Evolutionary conservation across 2,113 vertebrate genomes (phyloP).

Genomic region (Chlorodrepanis virens): DNA sequence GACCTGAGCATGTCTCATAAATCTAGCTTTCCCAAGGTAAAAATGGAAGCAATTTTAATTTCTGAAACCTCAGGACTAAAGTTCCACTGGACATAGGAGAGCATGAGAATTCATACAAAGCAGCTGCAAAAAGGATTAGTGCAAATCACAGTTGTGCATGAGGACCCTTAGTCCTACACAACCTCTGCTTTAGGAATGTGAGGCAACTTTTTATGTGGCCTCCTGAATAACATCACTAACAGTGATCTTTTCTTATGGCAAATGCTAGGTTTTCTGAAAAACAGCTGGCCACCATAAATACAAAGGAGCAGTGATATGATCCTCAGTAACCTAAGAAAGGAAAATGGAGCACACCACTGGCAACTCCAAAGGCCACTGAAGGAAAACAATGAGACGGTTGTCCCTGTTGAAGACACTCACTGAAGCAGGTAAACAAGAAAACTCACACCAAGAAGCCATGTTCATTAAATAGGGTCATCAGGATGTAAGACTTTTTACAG

Average conservation of each 20-base stretch:
- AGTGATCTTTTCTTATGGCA: not conserved
- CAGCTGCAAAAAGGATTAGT: not conserved
- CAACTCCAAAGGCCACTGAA: not conserved
- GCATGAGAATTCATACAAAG: not conserved
- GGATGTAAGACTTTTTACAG: accelerated
- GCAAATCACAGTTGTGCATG: not conserved
- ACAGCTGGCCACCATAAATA: not conserved
- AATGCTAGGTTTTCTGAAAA: not conserved
- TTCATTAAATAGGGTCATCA: not conserved
- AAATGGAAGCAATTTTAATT: not conserved
- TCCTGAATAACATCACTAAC: not conserved
- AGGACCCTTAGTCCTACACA: not conserved
- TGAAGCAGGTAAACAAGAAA: not conserved
- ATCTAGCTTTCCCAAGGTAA: not conserved
- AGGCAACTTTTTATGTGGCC: not conserved
- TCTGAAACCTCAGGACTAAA: not conserved
- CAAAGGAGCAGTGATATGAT: not conserved
- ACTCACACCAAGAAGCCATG: not conserved
- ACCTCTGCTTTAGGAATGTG: not conserved
- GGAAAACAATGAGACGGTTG: not conserved
- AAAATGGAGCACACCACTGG: not conserved
- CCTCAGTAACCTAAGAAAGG: not conserved
- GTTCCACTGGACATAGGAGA: not conserved
- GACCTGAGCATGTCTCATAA: not conserved
- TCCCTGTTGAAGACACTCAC: not conserved